Percentiles rank a stretch among this genome's conserved stretches.
Evolutionary conservation across 2,113 vertebrate species (phyloP).

Genomic region (Ciconia boyciana): DNA sequence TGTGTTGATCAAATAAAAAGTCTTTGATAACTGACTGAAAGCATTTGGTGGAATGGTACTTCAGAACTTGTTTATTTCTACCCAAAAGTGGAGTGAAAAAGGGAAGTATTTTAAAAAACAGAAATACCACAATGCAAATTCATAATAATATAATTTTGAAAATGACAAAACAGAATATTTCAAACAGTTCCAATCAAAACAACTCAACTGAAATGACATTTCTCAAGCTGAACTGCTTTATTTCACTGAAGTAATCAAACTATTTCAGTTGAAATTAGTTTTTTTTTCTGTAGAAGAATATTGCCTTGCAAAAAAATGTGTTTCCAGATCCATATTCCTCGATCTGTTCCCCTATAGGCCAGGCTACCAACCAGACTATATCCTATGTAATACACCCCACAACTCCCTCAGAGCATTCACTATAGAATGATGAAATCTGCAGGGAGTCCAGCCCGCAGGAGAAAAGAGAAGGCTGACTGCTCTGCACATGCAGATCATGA

Average conservation of each 20-base stretch:
- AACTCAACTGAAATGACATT: background rate
- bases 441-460: background rate
- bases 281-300: background rate
- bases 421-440: background rate
- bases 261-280: background rate
- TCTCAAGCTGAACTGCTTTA: background rate
- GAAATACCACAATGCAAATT: background rate
- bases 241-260: background rate
- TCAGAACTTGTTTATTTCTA: background rate
- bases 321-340: background rate
- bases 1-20: background rate
- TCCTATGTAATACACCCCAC: background rate
- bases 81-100: background rate
- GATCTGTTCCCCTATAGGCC: background rate
- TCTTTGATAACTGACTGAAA: background rate
- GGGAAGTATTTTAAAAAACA: background rate
- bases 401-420: background rate
- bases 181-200: background rate
- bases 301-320: background rate
- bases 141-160: background rate
- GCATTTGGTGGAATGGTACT: background rate
- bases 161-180: background rate
- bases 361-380: background rate
- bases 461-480: background rate
- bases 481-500: rapidly evolving